These are phyloP conservation scores for Embidobia sp. DNA, from an alignment of 2,888 invertebrate species.

Conservation along the genomic window DNA sequence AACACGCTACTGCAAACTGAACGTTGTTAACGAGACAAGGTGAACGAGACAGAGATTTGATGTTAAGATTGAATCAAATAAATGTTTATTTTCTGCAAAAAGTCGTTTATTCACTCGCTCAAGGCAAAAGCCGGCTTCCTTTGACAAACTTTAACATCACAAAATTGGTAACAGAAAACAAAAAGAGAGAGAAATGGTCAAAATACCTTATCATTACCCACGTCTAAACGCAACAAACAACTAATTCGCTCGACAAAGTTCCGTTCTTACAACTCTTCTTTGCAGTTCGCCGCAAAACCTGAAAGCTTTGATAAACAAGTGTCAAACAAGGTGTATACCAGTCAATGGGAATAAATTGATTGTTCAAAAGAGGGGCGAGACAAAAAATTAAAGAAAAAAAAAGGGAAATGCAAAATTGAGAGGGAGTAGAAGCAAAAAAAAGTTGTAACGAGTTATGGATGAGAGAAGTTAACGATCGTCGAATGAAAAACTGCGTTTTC, in stretches of 20 bases:
- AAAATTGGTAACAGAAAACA: background rate
- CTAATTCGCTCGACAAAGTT: conserved; percentile 15
- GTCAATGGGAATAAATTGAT: background rate
- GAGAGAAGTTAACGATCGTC: conserved; percentile 4
- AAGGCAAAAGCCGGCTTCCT: background rate
- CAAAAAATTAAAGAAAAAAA: background rate
- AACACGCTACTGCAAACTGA: background rate
- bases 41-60: conserved; percentile 19
- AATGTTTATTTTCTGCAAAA: conserved; percentile 60
- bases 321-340: conserved; percentile 31
- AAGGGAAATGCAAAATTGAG: background rate
- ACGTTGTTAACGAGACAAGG: conserved; percentile 40
- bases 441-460: background rate
- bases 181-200: conserved; percentile 3
- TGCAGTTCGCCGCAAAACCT: conserved; percentile 45
- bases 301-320: conserved; percentile 58
- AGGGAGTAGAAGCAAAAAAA: too few relatives aligned
- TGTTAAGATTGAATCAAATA: conserved; percentile 52
- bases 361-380: background rate
- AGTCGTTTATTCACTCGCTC: conserved; percentile 28
- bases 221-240: conserved; percentile 33
- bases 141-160: conserved; percentile 14
- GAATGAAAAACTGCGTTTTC: conserved; percentile 16
- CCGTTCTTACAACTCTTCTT: conserved; percentile 24
- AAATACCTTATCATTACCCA: conserved; percentile 23